Evolutionary conservation across 2,888 invertebrate genomes (phyloP), one percentile per base, ranked within the genome.

Genomic region (Erannis defoliaria): DNA sequence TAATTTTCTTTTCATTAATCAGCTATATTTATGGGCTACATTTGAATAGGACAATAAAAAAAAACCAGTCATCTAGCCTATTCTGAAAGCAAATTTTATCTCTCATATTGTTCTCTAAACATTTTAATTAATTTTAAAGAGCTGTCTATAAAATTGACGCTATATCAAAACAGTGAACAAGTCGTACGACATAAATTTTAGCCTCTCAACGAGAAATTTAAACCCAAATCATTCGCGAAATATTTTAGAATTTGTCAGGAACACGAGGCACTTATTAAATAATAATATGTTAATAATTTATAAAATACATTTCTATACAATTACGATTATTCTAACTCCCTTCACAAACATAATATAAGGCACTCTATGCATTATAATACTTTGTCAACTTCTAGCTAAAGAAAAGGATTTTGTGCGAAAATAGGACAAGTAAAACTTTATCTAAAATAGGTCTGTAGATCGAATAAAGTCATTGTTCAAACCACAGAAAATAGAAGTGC

Each of bases 231-330:
- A 46, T 33, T 19, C 6, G 54, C 40, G 33, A 50, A 54, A 50
- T 18, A 45, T 31, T 16, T 51, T 35, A 42, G 26, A 26, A 35
- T 59, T 14, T 51, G 2, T 18, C 46, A 38, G 35, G 70, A 72
- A 69, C 76, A 73, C 67, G 48, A 54, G 58, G 66, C 58, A 59
- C 18, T 51, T 19, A 21, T 48, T 54, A 68, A 64, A 63, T 68
- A 64, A 63, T 68, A 68, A 68, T 55, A 66, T 64, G 67, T 72
- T 70, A 77, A 80, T 77, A 81, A 76, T 72, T 72, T 68, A 75
- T 75, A 75, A 71, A 75, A 71, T 64, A 72, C 64, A 74, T 64
- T 55, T 64, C 48, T 64, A 42, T 56, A 59, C 57, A 57, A 29
- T 58, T 2, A 5, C 16, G 19, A 37, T 9, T 16, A 21, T 16